These are phyloP conservation scores for Drosophila multiciliata DNA, from an alignment of 2,888 invertebrate species.

Conservation along the genomic window DNA sequence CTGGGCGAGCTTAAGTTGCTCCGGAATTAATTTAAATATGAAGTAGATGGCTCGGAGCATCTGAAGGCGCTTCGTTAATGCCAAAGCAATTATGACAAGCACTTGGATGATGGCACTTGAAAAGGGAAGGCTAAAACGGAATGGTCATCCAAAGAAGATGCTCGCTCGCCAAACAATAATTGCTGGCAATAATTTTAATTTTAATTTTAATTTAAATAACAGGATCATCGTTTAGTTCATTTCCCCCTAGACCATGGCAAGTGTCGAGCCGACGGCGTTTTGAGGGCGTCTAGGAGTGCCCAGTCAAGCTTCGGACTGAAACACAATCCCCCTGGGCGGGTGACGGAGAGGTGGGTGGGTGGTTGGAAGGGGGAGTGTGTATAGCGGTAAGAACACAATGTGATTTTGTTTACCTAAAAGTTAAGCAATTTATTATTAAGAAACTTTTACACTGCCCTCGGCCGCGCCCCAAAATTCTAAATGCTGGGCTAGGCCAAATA, in stretches of 20 bases:
- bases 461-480: conserved; percentile 32
- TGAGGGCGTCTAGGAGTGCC: conserved; percentile 43
- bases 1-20: not conserved
- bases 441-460: conserved; percentile 63
- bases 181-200: conserved; percentile 57
- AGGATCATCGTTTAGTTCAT: conserved; percentile 41
- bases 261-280: conserved; percentile 61
- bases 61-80: not conserved
- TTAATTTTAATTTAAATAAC: conserved; percentile 60
- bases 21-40: not conserved
- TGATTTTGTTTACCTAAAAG: conserved; percentile 76
- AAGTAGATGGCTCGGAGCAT: not conserved
- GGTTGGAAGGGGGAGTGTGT: not conserved
- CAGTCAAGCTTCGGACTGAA: not conserved
- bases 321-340: conserved; percentile 1
- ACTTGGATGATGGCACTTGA: conserved; percentile 10
- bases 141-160: conserved; percentile 5
- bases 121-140: not conserved
- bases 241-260: conserved; percentile 2
- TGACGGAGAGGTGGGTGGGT: not conserved
- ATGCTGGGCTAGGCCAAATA: conserved; percentile 18
- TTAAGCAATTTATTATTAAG: conserved; percentile 79
- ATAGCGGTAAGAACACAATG: conserved; percentile 17
- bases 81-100: conserved; percentile 8
- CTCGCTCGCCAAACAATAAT: conserved; percentile 3